Base-by-base conservation (phyloP, 2,888 invertebrate genomes). In the Dinocampus coccinellae region DNA sequence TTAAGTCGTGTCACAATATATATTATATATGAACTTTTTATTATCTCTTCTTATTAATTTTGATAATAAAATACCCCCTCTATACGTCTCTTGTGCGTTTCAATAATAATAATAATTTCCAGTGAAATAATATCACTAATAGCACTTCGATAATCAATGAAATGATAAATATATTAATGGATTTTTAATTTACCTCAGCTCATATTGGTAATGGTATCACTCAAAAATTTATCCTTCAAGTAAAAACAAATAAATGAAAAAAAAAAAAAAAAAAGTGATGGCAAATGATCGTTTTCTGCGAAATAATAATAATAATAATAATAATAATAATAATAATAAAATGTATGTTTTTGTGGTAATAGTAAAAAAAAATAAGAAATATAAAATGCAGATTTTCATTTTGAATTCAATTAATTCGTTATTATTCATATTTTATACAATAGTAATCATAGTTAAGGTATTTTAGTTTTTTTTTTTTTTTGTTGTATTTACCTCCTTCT, bases 351-450 rank as follows among this genome's bases (percentile, higher is more conserved):
- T 39, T 39, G 39, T 16, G 47, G 47, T 47, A 47, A 0, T 47
- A 1, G 16, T 3, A 47, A 47, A 47, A 16, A 47, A 47, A 29
- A 16, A 52, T 39, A 42, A 13, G n/a, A 58, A 9, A 29, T 13
- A 60, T 60, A 60, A 29, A n/a, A 73, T 61, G 55, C 10, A 65
- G 3, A 7, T 47, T 42, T 34, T 73, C 64, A 55, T 71, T 77
- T 81, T 84, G 83, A 85, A 85, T 86, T 84, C 84, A 85, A 86
- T 86, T 85, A 85, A 85, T 86, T 85, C 85, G 83, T 86, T 86
- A 85, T 86, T 86, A 86, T 86, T 85, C 83, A 84, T 85, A 85
- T 84, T 86, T 86, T 86, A 86, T 86, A 86, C 85, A 86, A 85
- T 86, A 86, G 83, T 86, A 83, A 85, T 86, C 82, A 84, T 86